Percentiles rank a stretch among this genome's conserved stretches.
Conservation (phyloP, 2,113 vertebrate genomes). For the Chionomys nivalis region DNA sequence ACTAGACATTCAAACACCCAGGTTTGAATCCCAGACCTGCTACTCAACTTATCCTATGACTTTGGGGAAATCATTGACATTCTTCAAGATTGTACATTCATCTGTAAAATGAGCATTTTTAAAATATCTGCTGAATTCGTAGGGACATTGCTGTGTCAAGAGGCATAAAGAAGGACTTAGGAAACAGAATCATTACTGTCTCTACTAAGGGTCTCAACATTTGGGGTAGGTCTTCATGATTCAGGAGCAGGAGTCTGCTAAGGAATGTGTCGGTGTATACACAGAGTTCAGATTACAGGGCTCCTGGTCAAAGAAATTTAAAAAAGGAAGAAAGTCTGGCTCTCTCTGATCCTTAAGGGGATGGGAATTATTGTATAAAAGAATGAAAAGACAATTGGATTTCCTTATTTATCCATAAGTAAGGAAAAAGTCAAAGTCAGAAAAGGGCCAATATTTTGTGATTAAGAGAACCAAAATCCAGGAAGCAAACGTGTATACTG, state of each 20-base stretch:
- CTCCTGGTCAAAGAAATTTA: not conserved
- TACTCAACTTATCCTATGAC: not conserved
- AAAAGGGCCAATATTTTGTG: not conserved
- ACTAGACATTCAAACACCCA: not conserved
- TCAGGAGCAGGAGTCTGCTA: not conserved
- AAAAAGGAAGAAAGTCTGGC: not conserved
- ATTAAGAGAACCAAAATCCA: not conserved
- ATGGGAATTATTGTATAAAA: not conserved
- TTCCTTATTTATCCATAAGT: too few species aligned
- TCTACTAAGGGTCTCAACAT: too few species aligned
- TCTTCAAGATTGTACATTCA: not conserved
- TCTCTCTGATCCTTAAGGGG: not conserved
- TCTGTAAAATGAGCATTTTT: slow-evolving; percentile 42
- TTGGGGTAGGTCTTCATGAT: not conserved
- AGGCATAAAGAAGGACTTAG: not conserved
- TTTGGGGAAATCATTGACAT: slow-evolving; percentile 14
- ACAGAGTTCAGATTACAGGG: not conserved
- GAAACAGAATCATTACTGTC: not conserved
- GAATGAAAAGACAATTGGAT: not conserved
- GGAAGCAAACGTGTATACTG: not conserved
- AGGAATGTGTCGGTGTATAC: not conserved
- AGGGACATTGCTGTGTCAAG: not conserved
- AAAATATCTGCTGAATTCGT: not conserved
- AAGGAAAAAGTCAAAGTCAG: not conserved
- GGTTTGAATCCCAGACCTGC: not conserved